Conservation (phyloP, 2,888 invertebrate genomes). For the Blastobasis lacticolella region DNA sequence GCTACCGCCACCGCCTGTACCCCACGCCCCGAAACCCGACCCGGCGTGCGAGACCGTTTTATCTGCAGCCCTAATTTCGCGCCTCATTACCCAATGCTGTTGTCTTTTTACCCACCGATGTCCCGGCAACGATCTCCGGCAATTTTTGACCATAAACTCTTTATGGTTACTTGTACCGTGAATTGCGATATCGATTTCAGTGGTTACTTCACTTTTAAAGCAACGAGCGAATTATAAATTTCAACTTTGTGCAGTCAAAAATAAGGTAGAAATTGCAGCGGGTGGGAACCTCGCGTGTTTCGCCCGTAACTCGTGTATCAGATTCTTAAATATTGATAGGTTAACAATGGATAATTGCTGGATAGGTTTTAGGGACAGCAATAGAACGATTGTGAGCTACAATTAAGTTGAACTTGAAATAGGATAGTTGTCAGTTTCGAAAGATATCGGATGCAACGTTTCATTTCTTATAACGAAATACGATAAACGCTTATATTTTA, state of each 20-base stretch:
- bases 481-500: too few species aligned
- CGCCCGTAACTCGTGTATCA: constrained; percentile 8
- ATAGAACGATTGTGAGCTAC: too few species aligned
- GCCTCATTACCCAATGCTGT: constrained; percentile 47
- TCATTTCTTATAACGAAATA: too few species aligned
- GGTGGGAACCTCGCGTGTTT: too few species aligned
- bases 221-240: too few species aligned
- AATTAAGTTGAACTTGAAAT: neutral
- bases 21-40: constrained; percentile 39
- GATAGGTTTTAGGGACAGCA: too few species aligned
- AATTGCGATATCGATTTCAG: constrained; percentile 43
- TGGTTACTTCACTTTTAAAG: constrained; percentile 27
- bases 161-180: constrained; percentile 44
- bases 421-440: neutral
- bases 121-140: constrained; percentile 5
- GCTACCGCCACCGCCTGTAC: constrained; percentile 11
- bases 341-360: too few species aligned
- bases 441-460: too few species aligned
- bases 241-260: too few species aligned
- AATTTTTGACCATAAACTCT: constrained; percentile 19
- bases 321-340: too few species aligned
- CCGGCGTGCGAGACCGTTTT: constrained; percentile 25
- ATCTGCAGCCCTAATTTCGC: constrained; percentile 60
- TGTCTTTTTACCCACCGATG: neutral
- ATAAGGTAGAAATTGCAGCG: too few species aligned